These are phyloP conservation scores for Cinclus cinclus DNA, from an alignment of 2,113 vertebrate species.

Conservation along the genomic window DNA sequence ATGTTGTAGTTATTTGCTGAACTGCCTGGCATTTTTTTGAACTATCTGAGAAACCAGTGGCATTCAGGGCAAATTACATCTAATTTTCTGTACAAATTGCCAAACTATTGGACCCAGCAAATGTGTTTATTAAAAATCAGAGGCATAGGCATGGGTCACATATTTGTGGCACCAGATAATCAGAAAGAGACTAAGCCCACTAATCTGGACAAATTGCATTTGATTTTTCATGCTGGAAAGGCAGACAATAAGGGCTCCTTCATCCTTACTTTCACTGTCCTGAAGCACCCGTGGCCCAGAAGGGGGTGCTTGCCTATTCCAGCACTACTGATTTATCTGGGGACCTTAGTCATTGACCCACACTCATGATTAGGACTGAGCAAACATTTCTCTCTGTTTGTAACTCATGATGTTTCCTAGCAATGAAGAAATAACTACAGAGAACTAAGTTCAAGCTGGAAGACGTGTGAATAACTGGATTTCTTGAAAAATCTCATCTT, in stretches of 20 bases:
- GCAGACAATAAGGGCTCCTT: slow-evolving; percentile 47
- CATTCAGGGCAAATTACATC: slow-evolving; percentile 77
- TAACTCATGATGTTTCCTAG: slow-evolving; percentile 44
- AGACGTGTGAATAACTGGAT: neutral
- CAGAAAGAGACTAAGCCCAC: slow-evolving; percentile 62
- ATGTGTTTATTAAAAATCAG: slow-evolving; percentile 78
- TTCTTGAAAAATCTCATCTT: neutral
- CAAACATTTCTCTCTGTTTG: slow-evolving; percentile 62
- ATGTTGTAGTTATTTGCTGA: slow-evolving; percentile 25
- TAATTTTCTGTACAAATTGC: slow-evolving; percentile 81
- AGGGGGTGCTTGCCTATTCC: slow-evolving; percentile 53
- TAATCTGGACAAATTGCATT: slow-evolving; percentile 76
- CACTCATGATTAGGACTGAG: slow-evolving; percentile 57
- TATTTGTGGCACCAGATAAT: slow-evolving; percentile 69
- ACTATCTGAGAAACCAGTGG: slow-evolving; percentile 72
- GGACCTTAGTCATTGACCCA: slow-evolving; percentile 41
- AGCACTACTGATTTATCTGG: slow-evolving; percentile 62
- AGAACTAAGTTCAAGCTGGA: neutral
- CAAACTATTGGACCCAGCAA: slow-evolving; percentile 70
- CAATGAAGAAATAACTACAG: slow-evolving; percentile 51
- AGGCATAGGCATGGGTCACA: slow-evolving; percentile 60
- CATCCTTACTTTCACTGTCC: slow-evolving; percentile 15
- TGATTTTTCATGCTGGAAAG: slow-evolving; percentile 67
- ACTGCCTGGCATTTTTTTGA: slow-evolving; percentile 58
- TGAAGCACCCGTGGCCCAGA: slow-evolving; percentile 6